Evolutionary conservation across 2,888 invertebrate genomes (phyloP), one percentile per base, ranked within the genome.

Genomic region (Branchipolynoe longqiensis): DNA sequence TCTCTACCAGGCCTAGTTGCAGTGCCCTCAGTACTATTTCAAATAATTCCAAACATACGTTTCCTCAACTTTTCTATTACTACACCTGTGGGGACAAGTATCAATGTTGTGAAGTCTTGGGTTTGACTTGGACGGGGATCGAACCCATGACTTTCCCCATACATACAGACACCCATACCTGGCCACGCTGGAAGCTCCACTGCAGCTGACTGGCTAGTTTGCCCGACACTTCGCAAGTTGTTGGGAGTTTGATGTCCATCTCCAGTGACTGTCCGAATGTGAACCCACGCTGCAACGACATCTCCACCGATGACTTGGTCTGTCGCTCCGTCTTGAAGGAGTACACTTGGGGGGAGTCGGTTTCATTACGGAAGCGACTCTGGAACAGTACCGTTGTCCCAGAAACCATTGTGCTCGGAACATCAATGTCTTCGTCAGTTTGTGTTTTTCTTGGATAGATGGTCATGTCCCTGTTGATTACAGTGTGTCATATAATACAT

Each of bases 281-380:
- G 48, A 78, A 78, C 12, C 78, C 78, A 14, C 78, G 78, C 48
- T 78, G 78, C 18, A 78, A 12, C 25, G 78, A 78, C 48, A 78
- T 6, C 28, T 78, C 78, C n/a, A 78, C 48, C n/a, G 78, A 48
- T 1, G 78, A 78, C 78, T 48, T 78, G 8, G 78, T 78, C 48
- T 78, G 78, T 25, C 78, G 41, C 78, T 78, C 78, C 28, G 78
- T 78, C 78, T 78, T 78, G 48, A 78, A 78, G 25, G 78, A 78
- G 48, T 78, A 78, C n/a, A 78, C 18, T 31, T 78, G 78, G 4
- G 48, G 0, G 8, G 41, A 25, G 18, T n/a, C 48, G 3, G 78
- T 78, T 25, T 78, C 54, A 28, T 78, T 78, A 4, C 28, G 25
- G 54, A 48, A 78, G 25, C 54, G 25, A 48, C 78, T 78, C 31